Conservation (phyloP, 53 echinoderm and acorn worm species). For the Echinometra lucunter region DNA sequence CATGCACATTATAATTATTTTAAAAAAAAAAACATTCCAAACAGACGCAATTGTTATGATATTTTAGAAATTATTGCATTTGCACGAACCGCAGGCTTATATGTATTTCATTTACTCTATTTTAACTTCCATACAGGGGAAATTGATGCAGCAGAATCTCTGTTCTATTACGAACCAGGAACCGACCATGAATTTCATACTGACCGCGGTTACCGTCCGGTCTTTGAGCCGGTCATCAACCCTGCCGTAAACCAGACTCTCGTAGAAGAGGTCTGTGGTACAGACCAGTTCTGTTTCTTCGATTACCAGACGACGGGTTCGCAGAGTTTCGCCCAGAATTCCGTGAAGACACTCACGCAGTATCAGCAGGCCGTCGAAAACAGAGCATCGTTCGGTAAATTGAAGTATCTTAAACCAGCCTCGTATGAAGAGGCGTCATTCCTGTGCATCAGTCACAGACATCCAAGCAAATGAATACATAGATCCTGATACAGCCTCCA, state of each 20-base stretch:
- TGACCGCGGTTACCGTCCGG: background rate
- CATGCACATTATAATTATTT: too few species aligned
- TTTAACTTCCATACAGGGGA: conserved; percentile 27
- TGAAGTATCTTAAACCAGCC: background rate
- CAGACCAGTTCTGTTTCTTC: conserved; percentile 57
- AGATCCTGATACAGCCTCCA: background rate
- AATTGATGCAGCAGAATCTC: background rate
- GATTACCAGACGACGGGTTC: conserved; percentile 59
- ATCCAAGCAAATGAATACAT: background rate
- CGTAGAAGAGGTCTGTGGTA: conserved; percentile 55
- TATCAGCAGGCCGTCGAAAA: conserved; percentile 17
- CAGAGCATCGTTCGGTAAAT: background rate
- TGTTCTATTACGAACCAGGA: conserved; percentile 60
- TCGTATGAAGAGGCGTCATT: background rate
- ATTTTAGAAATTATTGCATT: too few species aligned
- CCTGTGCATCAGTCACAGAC: background rate
- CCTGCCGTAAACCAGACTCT: conserved; percentile 5
- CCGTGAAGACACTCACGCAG: background rate
- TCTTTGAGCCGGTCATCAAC: conserved; percentile 37
- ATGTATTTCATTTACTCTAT: background rate
- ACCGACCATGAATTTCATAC: conserved; percentile 50
- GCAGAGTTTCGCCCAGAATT: conserved; percentile 1
- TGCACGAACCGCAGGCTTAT: too few species aligned
- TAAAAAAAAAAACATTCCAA: too few species aligned
- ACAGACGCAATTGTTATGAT: too few species aligned